Percentiles rank a stretch among this genome's conserved stretches.
phyloP scores from a whole-genome alignment of 1,140 invertebrate species.

The Hypothenemus hampei region DNA sequence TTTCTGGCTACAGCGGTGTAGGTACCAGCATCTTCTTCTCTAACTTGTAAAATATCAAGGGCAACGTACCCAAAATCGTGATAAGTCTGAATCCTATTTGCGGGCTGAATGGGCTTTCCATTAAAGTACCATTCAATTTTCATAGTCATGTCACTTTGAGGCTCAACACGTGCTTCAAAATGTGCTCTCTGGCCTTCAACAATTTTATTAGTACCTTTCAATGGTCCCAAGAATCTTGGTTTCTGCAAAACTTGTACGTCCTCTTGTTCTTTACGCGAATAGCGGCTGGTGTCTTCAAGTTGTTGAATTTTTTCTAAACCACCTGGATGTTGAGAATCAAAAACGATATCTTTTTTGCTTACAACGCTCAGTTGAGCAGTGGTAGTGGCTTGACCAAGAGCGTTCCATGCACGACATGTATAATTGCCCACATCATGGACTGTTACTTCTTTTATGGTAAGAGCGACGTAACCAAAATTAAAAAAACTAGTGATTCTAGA shows the following conservation, averaged over 20 bases:
- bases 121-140: conserved; percentile 90
- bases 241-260: conserved; percentile 70
- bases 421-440: conserved; percentile 88
- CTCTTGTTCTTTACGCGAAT: conserved; percentile 61
- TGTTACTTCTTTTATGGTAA: conserved; percentile 92
- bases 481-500: conserved; percentile 92
- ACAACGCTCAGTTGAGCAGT: conserved; percentile 81
- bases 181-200: conserved; percentile 94
- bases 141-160: conserved; percentile 85
- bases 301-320: conserved; percentile 85
- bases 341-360: conserved; percentile 78
- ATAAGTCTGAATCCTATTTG: conserved; percentile 85
- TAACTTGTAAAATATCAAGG: conserved; percentile 85
- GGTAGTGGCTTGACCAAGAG: conserved; percentile 83
- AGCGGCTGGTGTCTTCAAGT: conserved; percentile 76
- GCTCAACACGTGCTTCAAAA: conserved; percentile 92
- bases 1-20: conserved; percentile 89
- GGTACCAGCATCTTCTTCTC: conserved; percentile 77
- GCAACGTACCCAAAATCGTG: conserved; percentile 95
- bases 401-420: conserved; percentile 83
- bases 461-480: conserved; percentile 93
- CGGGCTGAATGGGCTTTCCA: conserved; percentile 74
- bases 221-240: conserved; percentile 77
- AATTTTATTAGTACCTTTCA: conserved; percentile 89
- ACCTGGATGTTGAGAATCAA: conserved; percentile 80